Conservation (phyloP, 2,797 vertebrate genomes). For the Siniperca undulata region DNA sequence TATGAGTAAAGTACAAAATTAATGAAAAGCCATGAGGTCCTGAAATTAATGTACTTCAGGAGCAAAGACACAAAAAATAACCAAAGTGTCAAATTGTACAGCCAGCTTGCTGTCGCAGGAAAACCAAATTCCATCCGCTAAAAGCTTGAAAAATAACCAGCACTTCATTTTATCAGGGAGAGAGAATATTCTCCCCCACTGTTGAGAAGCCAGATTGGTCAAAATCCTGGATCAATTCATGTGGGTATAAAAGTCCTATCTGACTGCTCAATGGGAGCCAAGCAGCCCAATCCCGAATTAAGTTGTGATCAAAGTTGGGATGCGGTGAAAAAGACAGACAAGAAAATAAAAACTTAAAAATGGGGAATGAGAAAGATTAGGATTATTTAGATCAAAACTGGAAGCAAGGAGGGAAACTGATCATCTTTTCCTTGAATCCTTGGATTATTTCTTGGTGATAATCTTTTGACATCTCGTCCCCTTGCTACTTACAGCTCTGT, state of each 20-base stretch:
- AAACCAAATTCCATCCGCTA: slow-evolving; percentile 23
- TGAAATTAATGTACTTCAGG: not conserved
- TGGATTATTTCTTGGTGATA: slow-evolving; percentile 73
- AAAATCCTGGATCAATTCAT: slow-evolving; percentile 64
- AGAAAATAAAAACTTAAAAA: slow-evolving; percentile 54
- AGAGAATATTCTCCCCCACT: slow-evolving; percentile 23
- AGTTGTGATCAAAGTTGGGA: slow-evolving; percentile 71
- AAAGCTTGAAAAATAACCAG: slow-evolving; percentile 31
- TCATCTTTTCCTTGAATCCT: slow-evolving; percentile 69
- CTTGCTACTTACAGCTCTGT: slow-evolving; percentile 64
- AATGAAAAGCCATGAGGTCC: slow-evolving; percentile 2
- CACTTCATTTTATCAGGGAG: slow-evolving; percentile 50
- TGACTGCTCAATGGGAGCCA: slow-evolving; percentile 57
- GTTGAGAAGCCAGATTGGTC: slow-evolving; percentile 45
- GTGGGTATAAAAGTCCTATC: slow-evolving; percentile 50
- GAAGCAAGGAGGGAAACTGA: slow-evolving; percentile 69
- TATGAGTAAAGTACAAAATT: slow-evolving; percentile 3
- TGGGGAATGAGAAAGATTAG: slow-evolving; percentile 61
- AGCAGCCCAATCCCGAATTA: slow-evolving; percentile 52
- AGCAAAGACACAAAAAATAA: slow-evolving; percentile 1
- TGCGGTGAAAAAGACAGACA: slow-evolving; percentile 54
- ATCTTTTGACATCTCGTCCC: slow-evolving; percentile 77
- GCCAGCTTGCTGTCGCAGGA: slow-evolving; percentile 4
- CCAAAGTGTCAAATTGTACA: not conserved
- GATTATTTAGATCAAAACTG: slow-evolving; percentile 73